A percentile compares a stretch with the other conserved stretches of the same genome.
Conservation (phyloP, 2,113 vertebrate species). For the Fregata magnificens region DNA sequence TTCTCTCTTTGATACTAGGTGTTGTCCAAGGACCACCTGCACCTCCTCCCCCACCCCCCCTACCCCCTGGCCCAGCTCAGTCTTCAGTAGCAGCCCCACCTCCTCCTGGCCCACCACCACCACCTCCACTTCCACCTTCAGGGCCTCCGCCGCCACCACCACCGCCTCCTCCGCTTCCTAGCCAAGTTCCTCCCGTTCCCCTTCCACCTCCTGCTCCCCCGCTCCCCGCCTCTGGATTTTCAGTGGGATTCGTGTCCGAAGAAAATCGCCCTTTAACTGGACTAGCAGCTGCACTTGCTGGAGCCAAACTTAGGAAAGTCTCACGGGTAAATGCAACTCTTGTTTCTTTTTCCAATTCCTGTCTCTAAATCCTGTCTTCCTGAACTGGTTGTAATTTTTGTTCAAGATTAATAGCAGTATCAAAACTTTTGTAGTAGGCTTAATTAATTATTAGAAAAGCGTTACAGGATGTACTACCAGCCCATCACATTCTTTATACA, state of each 20-base stretch:
- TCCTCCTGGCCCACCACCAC: constrained; percentile 80
- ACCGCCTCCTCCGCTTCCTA: constrained; percentile 81
- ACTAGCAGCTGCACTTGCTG: constrained; percentile 91
- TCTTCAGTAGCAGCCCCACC: constrained; percentile 71
- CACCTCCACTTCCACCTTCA: constrained; percentile 72
- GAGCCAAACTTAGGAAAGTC: constrained; percentile 95
- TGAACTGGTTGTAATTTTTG: neutral
- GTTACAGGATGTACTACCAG: neutral
- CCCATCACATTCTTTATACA: neutral
- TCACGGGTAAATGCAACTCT: constrained; percentile 81
- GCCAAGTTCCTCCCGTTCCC: constrained; percentile 73
- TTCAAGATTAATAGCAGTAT: neutral
- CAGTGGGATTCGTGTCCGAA: constrained; percentile 71
- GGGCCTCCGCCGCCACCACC: constrained; percentile 75
- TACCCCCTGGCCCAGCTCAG: constrained; percentile 83
- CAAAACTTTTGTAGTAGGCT: neutral
- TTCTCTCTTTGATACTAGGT: constrained; percentile 74
- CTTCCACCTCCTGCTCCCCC: constrained; percentile 90
- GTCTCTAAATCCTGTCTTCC: neutral
- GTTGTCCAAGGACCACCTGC: constrained; percentile 77
- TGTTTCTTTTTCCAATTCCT: neutral
- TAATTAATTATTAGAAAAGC: neutral
- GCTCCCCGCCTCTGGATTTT: constrained; percentile 85
- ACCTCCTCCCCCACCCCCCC: constrained; percentile 87
- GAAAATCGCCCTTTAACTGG: constrained; percentile 90